Percentiles rank a stretch among this genome's conserved stretches.
These are phyloP conservation scores for Thryonomys swinderianus DNA, from an alignment of 2,113 vertebrate species.

Conservation along the genomic window DNA sequence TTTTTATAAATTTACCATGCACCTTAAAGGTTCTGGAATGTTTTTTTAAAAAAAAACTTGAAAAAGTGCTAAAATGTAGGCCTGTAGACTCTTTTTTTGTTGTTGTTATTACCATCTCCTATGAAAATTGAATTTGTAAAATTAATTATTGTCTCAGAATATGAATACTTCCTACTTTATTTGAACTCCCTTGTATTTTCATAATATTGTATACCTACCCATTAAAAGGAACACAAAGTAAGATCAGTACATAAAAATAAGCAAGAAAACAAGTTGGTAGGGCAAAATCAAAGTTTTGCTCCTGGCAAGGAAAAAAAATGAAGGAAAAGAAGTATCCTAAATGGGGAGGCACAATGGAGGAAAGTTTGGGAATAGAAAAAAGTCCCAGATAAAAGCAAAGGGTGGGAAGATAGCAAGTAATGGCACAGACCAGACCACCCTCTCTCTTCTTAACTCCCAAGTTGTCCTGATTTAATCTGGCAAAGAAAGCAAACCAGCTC, in stretches of 20 bases:
- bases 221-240: conserved; percentile 65
- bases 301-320: not conserved
- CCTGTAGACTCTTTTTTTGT: not conserved
- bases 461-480: conserved; percentile 74
- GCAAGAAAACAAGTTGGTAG: conserved; percentile 13
- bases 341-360: not conserved
- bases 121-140: conserved; percentile 62
- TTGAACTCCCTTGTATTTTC: not conserved
- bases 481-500: conserved; percentile 70
- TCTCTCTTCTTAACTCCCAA: conserved; percentile 23
- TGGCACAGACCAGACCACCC: not conserved
- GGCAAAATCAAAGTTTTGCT: not conserved
- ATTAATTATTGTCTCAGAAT: conserved; percentile 44
- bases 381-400: conserved; percentile 40
- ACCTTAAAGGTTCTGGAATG: not conserved
- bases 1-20: not conserved
- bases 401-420: conserved; percentile 6
- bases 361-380: not conserved
- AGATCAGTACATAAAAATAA: conserved; percentile 22
- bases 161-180: conserved; percentile 18
- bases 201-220: not conserved
- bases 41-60: conserved; percentile 38
- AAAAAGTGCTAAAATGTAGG: not conserved
- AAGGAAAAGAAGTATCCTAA: not conserved
- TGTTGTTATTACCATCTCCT: not conserved